phyloP scores from a whole-genome alignment of 2,797 vertebrate species.

The Sorex maritimensis region DNA sequence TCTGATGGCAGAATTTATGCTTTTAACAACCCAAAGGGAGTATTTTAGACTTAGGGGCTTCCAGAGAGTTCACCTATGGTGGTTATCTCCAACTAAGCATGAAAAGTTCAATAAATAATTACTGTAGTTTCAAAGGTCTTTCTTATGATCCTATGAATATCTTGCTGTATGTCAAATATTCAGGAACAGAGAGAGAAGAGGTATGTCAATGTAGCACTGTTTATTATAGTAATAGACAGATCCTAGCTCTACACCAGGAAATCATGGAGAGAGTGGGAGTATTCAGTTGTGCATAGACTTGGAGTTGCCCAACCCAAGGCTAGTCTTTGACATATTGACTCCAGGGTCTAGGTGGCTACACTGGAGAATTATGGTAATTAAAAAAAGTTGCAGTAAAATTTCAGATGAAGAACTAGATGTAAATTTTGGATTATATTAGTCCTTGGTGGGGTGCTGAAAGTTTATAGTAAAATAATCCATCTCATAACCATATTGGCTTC shows the following conservation, averaged over 20 bases:
- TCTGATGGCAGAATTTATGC: not conserved
- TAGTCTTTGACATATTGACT: not conserved
- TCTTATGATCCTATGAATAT: constrained; percentile 13
- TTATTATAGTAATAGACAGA: not conserved
- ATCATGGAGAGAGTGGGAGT: not conserved
- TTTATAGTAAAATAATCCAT: not conserved
- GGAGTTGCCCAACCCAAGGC: not conserved
- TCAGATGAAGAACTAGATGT: not conserved
- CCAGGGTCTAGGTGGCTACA: not conserved
- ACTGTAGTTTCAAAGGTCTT: not conserved
- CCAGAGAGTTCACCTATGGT: not conserved
- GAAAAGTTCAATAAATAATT: not conserved
- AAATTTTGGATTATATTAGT: not conserved
- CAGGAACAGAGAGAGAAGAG: constrained; percentile 9
- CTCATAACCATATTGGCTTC: not conserved
- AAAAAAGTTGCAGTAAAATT: not conserved
- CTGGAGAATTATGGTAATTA: not conserved
- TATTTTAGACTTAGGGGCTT: constrained; percentile 25
- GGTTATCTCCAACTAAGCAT: not conserved
- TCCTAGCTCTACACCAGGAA: not conserved
- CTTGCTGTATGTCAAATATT: constrained; percentile 17
- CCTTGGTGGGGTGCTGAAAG: not conserved
- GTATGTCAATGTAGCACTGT: not conserved
- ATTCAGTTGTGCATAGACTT: not conserved
- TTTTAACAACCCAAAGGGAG: constrained; percentile 7